Evolutionary conservation across 2,113 vertebrate genomes (phyloP), one percentile per base, ranked within the genome.

Genomic region (Phylloscopus trochilus): DNA sequence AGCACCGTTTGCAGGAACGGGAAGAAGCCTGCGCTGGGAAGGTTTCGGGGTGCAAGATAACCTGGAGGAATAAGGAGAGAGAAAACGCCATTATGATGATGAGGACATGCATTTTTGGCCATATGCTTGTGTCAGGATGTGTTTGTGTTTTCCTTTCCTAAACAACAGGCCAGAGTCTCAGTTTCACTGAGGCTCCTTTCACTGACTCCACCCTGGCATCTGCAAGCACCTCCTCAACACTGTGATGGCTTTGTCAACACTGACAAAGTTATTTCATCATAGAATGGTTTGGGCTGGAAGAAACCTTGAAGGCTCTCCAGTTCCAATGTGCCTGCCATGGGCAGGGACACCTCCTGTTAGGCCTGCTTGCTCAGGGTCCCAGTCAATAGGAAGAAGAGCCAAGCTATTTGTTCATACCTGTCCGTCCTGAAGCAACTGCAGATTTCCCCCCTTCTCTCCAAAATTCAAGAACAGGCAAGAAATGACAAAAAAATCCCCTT

Each of bases 1-100:
- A 99, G 98, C 46, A 99, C 97, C 0, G 98, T 99, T 95, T 99
- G 99, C 67, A 99, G 98, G 96, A 99, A 99, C 0, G 99, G 99
- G 95, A 99, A 98, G 95, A 99, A 98, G 23, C 99, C 99, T 0
- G 99, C 93, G 46, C 99, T 99, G 27, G 99, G 99, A 49, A 99
- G 99, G 93, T 99, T 99, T 89, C 98, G 97, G 18, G 99, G 99
- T 67, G 97, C 98, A 35, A 98, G 98, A 64, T 99, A 99, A 97
- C 99, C 99, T 99, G 95, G 21, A 98, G 87, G 86, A 82, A 78
- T 30, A 47, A 41, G 11, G 31, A 66, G n/a, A 75, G 70, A 64
- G 59, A 43, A 86, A 77, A 85, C 70, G 11, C 21, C 9, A 51
- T 95, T 81, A 74, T 12, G n/a, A 56, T 12, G 10, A 78, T 5